Percentiles rank a stretch among this genome's conserved stretches.
phyloP scores from a whole-genome alignment of 1,140 invertebrate species.

The Pachypeltis micranthus region DNA sequence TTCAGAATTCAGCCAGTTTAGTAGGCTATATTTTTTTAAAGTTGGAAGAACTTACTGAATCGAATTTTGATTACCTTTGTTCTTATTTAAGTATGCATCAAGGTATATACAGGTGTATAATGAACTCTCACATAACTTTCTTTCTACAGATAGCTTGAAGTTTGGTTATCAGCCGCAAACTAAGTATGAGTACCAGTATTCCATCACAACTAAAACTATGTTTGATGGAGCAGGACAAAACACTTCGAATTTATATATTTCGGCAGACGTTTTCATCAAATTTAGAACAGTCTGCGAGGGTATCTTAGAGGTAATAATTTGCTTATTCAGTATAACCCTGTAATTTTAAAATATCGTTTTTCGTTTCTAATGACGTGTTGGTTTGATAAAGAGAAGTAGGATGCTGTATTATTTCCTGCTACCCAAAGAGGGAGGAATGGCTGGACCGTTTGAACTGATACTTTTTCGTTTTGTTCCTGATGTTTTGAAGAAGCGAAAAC shows the following conservation, averaged over 20 bases:
- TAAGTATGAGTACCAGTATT: conserved; percentile 51
- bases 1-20: too few relatives aligned
- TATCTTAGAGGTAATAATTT: conserved; percentile 38
- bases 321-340: conserved; percentile 27
- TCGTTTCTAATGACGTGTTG: too few relatives aligned
- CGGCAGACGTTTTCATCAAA: conserved; percentile 40
- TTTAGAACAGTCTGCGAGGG: conserved; percentile 48
- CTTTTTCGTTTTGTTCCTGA: too few relatives aligned
- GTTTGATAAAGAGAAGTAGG: too few relatives aligned
- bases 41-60: too few relatives aligned
- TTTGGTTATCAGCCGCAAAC: conserved; percentile 45
- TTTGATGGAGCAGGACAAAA: conserved; percentile 54
- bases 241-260: conserved; percentile 47
- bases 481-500: too few relatives aligned
- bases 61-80: too few relatives aligned
- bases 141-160: conserved; percentile 41
- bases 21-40: too few relatives aligned
- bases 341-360: conserved; percentile 23
- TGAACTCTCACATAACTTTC: neutral
- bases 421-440: too few relatives aligned
- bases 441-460: too few relatives aligned
- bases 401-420: too few relatives aligned
- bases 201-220: conserved; percentile 46
- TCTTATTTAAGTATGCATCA: conserved; percentile 19
- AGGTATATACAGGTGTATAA: neutral